A percentile compares a stretch with the other conserved stretches of the same genome.
phyloP scores from a whole-genome alignment of 1,140 invertebrate species.

The Psix sp. region DNA sequence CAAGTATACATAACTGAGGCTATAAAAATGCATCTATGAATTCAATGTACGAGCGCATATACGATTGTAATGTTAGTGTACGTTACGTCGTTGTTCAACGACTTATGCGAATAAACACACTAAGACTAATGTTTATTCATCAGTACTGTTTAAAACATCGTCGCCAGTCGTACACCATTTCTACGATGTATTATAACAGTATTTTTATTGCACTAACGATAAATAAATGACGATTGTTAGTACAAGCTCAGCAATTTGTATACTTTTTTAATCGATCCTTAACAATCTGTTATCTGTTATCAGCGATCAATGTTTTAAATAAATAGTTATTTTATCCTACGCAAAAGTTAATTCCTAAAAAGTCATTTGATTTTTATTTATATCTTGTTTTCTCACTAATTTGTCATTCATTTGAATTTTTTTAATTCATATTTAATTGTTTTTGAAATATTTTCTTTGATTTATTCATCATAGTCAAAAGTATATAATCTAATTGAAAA shows the following conservation, averaged over 20 bases:
- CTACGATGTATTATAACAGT: slow-evolving; percentile 75
- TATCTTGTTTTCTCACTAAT: too few relatives aligned
- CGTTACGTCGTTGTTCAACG: slow-evolving; percentile 21
- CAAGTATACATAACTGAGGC: slow-evolving; percentile 59
- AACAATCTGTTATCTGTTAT: too few relatives aligned
- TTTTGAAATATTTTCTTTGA: too few relatives aligned
- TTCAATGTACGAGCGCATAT: slow-evolving; percentile 49
- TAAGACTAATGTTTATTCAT: slow-evolving; percentile 47
- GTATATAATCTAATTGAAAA: too few relatives aligned
- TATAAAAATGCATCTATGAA: slow-evolving; percentile 59
- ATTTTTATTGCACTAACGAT: slow-evolving; percentile 73
- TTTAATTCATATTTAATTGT: too few relatives aligned
- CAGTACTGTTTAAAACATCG: slow-evolving; percentile 48
- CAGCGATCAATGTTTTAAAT: too few relatives aligned
- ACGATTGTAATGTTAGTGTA: slow-evolving; percentile 39
- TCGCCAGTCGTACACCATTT: slow-evolving; percentile 72
- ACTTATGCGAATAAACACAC: slow-evolving; percentile 30
- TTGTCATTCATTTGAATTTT: too few relatives aligned
- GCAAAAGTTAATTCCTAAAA: too few relatives aligned
- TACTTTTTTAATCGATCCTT: not conserved
- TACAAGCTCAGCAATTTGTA: slow-evolving; percentile 53
- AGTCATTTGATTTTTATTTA: too few relatives aligned
- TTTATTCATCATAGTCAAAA: too few relatives aligned
- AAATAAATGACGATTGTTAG: slow-evolving; percentile 71
- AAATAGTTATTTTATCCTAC: too few relatives aligned